Evolutionary conservation across 1,140 invertebrate species (phyloP).

Genomic region (Procambarus virginalis): DNA sequence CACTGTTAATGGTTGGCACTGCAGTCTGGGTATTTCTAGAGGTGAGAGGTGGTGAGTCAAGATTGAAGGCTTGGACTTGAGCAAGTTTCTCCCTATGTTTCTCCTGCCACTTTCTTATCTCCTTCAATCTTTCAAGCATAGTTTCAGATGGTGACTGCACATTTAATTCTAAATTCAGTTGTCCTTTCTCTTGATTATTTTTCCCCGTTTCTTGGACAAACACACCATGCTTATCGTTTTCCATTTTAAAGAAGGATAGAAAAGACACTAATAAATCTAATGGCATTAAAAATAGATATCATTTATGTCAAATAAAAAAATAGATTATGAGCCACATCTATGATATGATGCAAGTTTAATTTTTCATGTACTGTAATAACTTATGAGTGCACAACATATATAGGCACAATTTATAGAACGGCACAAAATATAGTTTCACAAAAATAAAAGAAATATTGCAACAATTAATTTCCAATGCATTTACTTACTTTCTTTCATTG

Average conservation of each 20-base stretch:
- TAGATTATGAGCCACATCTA: neutral
- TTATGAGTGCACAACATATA: neutral
- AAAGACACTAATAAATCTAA: neutral
- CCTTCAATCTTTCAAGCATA: conserved; percentile 37
- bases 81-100: conserved; percentile 5
- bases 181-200: neutral
- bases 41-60: neutral
- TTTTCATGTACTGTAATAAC: neutral
- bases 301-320: conserved; percentile 5
- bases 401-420: neutral
- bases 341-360: neutral
- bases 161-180: neutral
- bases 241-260: neutral
- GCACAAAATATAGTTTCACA: neutral
- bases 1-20: neutral
- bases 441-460: neutral
- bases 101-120: conserved; percentile 41
- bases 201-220: neutral
- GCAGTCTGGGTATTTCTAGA: neutral
- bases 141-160: conserved; percentile 13
- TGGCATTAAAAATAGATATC: neutral
- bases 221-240: neutral
- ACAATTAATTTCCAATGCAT: neutral
- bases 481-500: too few species aligned
- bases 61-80: neutral